Percentiles rank a stretch among this genome's conserved stretches.
These are phyloP conservation scores for Alligator sinensis DNA, from an alignment of 2,113 vertebrate species.

Conservation along the genomic window DNA sequence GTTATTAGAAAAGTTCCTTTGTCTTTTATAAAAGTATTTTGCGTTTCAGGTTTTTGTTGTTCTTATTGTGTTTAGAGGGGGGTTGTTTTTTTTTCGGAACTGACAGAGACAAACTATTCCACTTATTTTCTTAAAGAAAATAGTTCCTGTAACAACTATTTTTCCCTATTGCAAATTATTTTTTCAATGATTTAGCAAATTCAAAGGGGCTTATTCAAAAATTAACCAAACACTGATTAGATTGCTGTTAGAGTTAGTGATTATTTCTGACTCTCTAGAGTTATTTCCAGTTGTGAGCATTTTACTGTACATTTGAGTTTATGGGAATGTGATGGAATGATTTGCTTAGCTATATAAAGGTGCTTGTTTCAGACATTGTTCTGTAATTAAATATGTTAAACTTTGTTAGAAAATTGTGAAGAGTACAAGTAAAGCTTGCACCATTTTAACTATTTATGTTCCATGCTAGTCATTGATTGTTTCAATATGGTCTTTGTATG, in stretches of 20 bases:
- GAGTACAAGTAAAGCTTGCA: conserved; percentile 69
- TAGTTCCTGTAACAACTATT: conserved; percentile 59
- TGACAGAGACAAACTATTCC: conserved; percentile 40
- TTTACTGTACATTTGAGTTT: conserved; percentile 62
- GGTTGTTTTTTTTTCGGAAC: conserved; percentile 42
- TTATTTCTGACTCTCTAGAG: conserved; percentile 49
- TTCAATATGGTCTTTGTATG: conserved; percentile 48
- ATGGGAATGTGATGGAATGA: conserved; percentile 58
- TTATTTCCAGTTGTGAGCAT: conserved; percentile 48
- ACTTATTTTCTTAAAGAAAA: conserved; percentile 4
- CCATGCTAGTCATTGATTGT: conserved; percentile 56
- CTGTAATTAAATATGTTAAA: conserved; percentile 67
- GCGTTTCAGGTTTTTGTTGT: neutral
- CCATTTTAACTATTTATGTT: conserved; percentile 58
- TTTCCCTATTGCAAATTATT: conserved; percentile 36
- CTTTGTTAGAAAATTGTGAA: conserved; percentile 66
- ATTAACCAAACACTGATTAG: conserved; percentile 7
- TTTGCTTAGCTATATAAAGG: conserved; percentile 59
- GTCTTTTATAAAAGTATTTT: neutral
- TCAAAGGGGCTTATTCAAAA: conserved; percentile 25
- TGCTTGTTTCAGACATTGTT: conserved; percentile 61
- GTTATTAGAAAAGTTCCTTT: conserved; percentile 18
- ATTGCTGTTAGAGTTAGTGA: conserved; percentile 25
- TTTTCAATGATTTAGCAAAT: conserved; percentile 40
- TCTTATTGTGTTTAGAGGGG: too few relatives aligned